A percentile compares a stretch with the other conserved stretches of the same genome.
phyloP scores from a whole-genome alignment of 2,888 invertebrate species.

The Ceriagrion tenellum region DNA sequence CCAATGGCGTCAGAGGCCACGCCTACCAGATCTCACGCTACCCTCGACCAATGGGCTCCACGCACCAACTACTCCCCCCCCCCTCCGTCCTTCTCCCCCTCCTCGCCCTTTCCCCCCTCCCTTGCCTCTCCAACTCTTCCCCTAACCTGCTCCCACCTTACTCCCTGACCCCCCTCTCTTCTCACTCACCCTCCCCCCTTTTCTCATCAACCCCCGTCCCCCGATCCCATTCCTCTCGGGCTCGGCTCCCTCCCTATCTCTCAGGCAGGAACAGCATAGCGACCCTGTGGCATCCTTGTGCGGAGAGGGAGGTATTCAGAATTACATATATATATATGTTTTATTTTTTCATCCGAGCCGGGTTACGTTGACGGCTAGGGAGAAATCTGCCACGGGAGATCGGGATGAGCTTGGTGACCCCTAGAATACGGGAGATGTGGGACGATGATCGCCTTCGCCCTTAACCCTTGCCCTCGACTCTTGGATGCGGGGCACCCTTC shows the following conservation, averaged over 20 bases:
- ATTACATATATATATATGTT: not conserved
- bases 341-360: not conserved
- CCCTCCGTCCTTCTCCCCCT: not conserved
- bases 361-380: not conserved
- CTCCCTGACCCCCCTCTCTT: not conserved
- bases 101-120: not conserved
- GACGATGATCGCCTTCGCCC: not conserved
- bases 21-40: slow-evolving; percentile 50
- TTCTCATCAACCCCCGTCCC: not conserved
- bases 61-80: slow-evolving; percentile 46
- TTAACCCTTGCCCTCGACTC: not conserved
- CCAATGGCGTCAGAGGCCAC: slow-evolving; percentile 65
- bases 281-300: not conserved
- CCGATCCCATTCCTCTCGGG: not conserved
- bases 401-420: not conserved
- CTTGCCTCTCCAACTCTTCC: not conserved
- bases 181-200: not conserved
- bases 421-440: not conserved
- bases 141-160: not conserved
- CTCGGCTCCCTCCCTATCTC: not conserved
- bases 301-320: not conserved
- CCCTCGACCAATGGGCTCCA: slow-evolving; percentile 60
- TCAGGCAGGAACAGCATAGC: not conserved
- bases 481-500: not conserved
- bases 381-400: not conserved